These are phyloP conservation scores for Furcifer pardalis DNA, from an alignment of 2,797 vertebrate genomes.

Conservation along the genomic window DNA sequence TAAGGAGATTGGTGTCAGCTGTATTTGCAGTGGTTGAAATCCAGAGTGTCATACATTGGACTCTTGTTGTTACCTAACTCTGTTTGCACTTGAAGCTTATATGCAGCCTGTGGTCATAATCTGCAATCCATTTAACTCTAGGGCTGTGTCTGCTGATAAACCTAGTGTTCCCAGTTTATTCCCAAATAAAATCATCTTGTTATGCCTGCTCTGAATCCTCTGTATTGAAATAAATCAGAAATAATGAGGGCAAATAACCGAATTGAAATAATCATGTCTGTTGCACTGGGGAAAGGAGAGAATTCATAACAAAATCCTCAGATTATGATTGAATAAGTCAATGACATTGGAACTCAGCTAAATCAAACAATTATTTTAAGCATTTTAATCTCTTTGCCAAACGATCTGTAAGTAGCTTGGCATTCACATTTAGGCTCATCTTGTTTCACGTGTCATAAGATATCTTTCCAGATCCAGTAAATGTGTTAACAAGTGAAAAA, in stretches of 20 bases:
- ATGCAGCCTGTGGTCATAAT: not conserved
- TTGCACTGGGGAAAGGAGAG: conserved; percentile 16
- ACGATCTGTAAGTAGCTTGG: conserved; percentile 20
- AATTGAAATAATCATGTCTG: not conserved
- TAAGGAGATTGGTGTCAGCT: not conserved
- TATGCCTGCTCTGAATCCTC: not conserved
- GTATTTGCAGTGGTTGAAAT: not conserved
- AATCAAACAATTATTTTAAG: conserved; percentile 28
- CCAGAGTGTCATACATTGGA: not conserved
- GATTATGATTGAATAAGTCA: not conserved
- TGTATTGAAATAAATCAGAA: not conserved
- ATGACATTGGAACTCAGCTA: conserved; percentile 26
- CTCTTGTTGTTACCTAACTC: not conserved
- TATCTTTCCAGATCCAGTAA: conserved; percentile 36
- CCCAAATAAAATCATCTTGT: not conserved
- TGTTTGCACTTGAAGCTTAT: not conserved
- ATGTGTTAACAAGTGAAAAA: conserved; percentile 47
- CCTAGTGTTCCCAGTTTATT: not conserved
- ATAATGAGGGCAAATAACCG: not conserved
- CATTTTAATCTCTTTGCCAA: conserved; percentile 47
- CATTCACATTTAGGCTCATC: conserved; percentile 42
- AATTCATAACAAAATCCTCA: conserved; percentile 23
- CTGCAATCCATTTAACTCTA: not conserved
- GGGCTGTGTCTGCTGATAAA: not conserved
- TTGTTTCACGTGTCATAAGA: conserved; percentile 46